phyloP scores from a whole-genome alignment of 2,113 vertebrate genomes.

The Lipophrys pholis region DNA sequence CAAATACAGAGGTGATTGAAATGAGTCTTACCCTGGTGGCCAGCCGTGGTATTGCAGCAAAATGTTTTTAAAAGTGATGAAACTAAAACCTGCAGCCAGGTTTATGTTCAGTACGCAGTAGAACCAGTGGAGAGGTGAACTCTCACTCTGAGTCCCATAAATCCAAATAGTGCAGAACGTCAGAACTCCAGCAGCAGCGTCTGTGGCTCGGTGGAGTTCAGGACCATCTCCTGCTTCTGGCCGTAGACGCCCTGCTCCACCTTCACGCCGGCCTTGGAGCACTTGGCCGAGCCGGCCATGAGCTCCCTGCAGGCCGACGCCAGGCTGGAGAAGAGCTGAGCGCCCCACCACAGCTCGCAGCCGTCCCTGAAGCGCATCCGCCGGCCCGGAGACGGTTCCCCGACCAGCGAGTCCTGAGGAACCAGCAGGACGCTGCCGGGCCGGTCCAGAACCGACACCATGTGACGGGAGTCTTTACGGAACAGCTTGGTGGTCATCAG shows the following conservation, averaged over 20 bases:
- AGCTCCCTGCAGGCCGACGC: conserved; percentile 85
- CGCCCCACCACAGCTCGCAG: conserved; percentile 85
- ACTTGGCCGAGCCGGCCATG: conserved; percentile 73
- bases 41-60: too few relatives aligned
- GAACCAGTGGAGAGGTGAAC: too few relatives aligned
- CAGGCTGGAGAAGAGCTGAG: conserved; percentile 86
- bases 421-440: conserved; percentile 88
- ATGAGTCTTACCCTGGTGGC: too few relatives aligned
- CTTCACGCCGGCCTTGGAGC: conserved; percentile 74
- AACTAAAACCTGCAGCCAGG: too few relatives aligned
- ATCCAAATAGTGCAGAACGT: too few relatives aligned
- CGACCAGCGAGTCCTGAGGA: conserved; percentile 90
- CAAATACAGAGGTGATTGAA: too few relatives aligned
- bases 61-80: too few relatives aligned
- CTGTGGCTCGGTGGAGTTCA: conserved; percentile 87
- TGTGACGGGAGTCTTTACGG: conserved; percentile 80
- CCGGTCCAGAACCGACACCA: conserved; percentile 86
- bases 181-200: conserved; percentile 91
- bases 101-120: too few relatives aligned
- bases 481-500: conserved; percentile 89
- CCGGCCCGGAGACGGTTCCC: conserved; percentile 79
- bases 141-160: too few relatives aligned
- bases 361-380: conserved; percentile 86
- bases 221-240: conserved; percentile 87
- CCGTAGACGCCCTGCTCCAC: conserved; percentile 87